A percentile compares a stretch with the other conserved stretches of the same genome.
phyloP scores from a whole-genome alignment of 92 coral and sea anemone genomes.

The Phymanthus crucifer region DNA sequence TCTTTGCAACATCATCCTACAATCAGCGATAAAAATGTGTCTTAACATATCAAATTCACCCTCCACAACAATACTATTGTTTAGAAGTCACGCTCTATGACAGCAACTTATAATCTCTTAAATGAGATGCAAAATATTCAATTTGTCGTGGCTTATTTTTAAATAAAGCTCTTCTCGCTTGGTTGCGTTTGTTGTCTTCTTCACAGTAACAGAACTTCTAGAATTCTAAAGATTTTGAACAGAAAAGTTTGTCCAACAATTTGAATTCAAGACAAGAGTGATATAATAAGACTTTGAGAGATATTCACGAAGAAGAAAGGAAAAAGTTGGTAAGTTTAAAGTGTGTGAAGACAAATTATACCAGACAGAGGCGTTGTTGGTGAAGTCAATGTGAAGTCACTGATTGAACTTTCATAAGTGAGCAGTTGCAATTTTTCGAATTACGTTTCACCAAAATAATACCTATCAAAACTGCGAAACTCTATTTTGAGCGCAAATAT shows the following conservation, averaged over 20 bases:
- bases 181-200: not conserved
- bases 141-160: not conserved
- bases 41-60: no score
- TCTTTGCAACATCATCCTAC: no score
- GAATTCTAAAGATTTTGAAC: not conserved
- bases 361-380: not conserved
- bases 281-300: no score
- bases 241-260: not conserved
- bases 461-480: no score
- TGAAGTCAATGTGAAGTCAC: not conserved
- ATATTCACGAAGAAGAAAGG: no score
- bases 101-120: constrained; percentile 13
- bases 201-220: not conserved
- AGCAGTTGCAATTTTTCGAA: not conserved
- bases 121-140: constrained; percentile 39
- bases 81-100: not conserved
- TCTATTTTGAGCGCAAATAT: no score
- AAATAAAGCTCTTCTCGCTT: constrained; percentile 8
- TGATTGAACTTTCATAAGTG: not conserved
- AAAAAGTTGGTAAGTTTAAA: no score
- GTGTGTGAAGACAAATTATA: not conserved
- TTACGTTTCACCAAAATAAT: no score
- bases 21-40: no score
- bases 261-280: not conserved
- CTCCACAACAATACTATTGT: not conserved